Evolutionary conservation across 2,113 vertebrate genomes (phyloP), one percentile per base, ranked within the genome.

Genomic region (Drymodes brunneopygia): DNA sequence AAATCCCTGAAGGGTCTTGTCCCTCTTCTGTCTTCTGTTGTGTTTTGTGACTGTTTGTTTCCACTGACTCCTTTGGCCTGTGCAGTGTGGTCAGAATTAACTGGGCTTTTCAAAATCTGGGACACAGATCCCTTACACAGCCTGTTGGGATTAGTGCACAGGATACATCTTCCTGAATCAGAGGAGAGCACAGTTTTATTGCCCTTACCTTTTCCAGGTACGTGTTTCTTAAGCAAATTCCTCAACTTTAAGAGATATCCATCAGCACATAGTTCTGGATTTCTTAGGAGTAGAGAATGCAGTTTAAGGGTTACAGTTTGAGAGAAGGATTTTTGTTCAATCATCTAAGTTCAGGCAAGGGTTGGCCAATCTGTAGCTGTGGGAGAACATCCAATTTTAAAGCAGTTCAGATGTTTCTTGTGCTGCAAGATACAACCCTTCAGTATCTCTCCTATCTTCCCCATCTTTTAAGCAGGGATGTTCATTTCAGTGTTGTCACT

Each of bases 11-110:
- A 28, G 50, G 10, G 3, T 61, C 45, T 54, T 51, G 29, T 88
- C 23, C 24, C 13, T 88, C 21, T 51, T 42, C 27, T 42, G 9
- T 44, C n/a, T 86, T 62, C n/a, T 60, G 0, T 47, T 67, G 60
- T 84, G 47, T 80, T 91, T 38, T 48, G 8, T 56, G 54, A 45
- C 38, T 90, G 19, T 61, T 75, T 81, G 40, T 89, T 95, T 53
- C 40, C 18, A 9, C 16, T 50, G 38, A 54, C 27, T 73, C 29
- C 35, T 75, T 40, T 84, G 33, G 50, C 58, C 47, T 75, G 24
- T 65, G 12, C 9, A 11, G 21, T 11, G 28, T 73, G 47, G 13
- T 87, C 33, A 65, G 58, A 77, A 82, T 45, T 82, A 82, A 72
- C 24, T 36, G 31, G 23, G 7, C 62, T 74, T 70, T 92, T 61